Evolutionary conservation across 1,140 invertebrate genomes (phyloP).

Genomic region (Lepidurus packardi): DNA sequence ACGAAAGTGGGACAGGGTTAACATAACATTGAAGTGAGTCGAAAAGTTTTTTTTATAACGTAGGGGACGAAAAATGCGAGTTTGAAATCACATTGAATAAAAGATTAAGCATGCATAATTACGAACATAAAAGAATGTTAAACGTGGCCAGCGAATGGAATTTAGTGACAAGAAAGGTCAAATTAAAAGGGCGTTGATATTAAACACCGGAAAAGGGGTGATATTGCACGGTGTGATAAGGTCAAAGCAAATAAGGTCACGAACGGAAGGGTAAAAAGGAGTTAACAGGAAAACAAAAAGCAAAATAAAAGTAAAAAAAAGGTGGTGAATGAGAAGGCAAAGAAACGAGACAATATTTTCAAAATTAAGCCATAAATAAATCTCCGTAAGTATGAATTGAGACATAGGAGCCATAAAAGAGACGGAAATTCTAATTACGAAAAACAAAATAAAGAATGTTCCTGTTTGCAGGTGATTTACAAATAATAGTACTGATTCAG

Average conservation of each 20-base stretch:
- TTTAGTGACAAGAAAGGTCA: neutral
- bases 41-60: neutral
- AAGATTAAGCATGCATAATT: neutral
- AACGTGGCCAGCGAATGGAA: neutral
- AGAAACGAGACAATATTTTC: neutral
- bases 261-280: neutral
- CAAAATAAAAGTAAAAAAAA: neutral
- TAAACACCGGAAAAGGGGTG: neutral
- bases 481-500: no score
- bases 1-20: slow-evolving; percentile 12
- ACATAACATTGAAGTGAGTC: neutral
- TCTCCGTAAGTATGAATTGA: neutral
- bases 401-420: neutral
- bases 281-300: neutral
- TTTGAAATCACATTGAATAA: neutral
- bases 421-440: neutral
- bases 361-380: slow-evolving; percentile 16
- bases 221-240: neutral
- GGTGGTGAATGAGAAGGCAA: neutral
- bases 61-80: neutral
- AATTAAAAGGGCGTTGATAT: neutral
- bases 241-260: slow-evolving; percentile 8
- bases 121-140: neutral
- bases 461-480: no score
- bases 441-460: no score